Evolutionary conservation across 2,113 vertebrate genomes (phyloP), one percentile per base, ranked within the genome.

Genomic region (Siniperca chuatsi): DNA sequence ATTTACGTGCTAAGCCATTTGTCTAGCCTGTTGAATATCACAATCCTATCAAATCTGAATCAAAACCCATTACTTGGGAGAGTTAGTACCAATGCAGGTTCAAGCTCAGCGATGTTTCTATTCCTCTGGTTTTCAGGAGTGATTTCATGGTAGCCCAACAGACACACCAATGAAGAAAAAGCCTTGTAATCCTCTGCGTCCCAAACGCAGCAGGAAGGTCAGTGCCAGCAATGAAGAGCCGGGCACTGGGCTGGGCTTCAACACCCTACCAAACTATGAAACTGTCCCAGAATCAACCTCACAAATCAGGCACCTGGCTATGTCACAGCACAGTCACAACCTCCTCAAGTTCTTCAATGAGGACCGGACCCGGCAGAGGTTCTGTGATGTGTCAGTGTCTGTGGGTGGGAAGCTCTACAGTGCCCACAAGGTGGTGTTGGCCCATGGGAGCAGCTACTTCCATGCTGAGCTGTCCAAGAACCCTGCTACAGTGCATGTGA

Each of bases 381-480:
- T 99, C 91, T 99, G 98, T 61, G 98, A 99, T 55, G 93, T 98
- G 46, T 95, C 97, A 0, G 96, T 99, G 88, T 94, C 95, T 16
- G 98, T 99, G 44, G 96, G 97, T 82, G 98, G 98, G n/a, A 97
- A 96, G 83, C 94, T 96, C 44, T 98, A 97, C 12, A 96, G 91
- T 0, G 98, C 97, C 2, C 98, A 99, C 89, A 99, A 98, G 92
- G 98, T 97, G 50, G 97, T 99, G 0, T 94, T 99, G 81, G 98
- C 98, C 16, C 97, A 99, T 15, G 98, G 98, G 18, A 99, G 98
- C 91, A 99, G 97, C 94, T 99, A 99, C 90, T 99, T 99, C 87
- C 97, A 99, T 21, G 97, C 97, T 0, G 97, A 97, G 76, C 93
- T 99, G 86, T 98, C 96, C 84, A 97, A 97, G 94, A 98, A 97